Evolutionary conservation across 2,113 vertebrate species (phyloP).

Genomic region (Dipodomys spectabilis): DNA sequence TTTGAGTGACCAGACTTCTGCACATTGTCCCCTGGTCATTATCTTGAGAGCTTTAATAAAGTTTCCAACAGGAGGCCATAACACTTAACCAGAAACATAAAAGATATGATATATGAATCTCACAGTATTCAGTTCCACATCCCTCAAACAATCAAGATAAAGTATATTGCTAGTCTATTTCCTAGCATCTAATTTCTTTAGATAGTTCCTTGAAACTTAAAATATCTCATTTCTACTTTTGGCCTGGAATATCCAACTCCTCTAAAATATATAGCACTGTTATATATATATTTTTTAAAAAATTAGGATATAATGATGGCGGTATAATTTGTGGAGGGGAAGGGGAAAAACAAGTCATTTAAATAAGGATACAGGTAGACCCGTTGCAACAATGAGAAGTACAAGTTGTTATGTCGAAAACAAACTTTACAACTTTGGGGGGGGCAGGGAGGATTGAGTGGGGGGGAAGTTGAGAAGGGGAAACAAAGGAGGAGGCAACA

Average conservation of each 20-base stretch:
- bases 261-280: neutral
- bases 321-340: too few species aligned
- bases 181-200: slow-evolving; percentile 33
- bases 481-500: too few species aligned
- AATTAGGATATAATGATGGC: neutral
- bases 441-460: too few species aligned
- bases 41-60: slow-evolving; percentile 44
- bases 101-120: slow-evolving; percentile 13
- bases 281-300: neutral
- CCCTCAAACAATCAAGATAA: neutral
- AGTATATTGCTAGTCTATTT: slow-evolving; percentile 25
- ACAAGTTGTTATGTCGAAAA: too few species aligned
- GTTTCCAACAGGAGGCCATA: slow-evolving; percentile 28
- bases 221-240: slow-evolving; percentile 23
- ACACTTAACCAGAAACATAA: slow-evolving; percentile 34
- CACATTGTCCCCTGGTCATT: neutral
- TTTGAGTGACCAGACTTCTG: slow-evolving; percentile 45
- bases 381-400: too few species aligned
- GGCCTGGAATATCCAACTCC: neutral
- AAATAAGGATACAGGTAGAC: too few species aligned
- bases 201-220: slow-evolving; percentile 11
- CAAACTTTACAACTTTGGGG: too few species aligned
- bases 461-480: too few species aligned
- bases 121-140: slow-evolving; percentile 12
- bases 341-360: too few species aligned